Conservation (phyloP, 64 coral and sea anemone genomes). For the Dendronephthya gigantea region DNA sequence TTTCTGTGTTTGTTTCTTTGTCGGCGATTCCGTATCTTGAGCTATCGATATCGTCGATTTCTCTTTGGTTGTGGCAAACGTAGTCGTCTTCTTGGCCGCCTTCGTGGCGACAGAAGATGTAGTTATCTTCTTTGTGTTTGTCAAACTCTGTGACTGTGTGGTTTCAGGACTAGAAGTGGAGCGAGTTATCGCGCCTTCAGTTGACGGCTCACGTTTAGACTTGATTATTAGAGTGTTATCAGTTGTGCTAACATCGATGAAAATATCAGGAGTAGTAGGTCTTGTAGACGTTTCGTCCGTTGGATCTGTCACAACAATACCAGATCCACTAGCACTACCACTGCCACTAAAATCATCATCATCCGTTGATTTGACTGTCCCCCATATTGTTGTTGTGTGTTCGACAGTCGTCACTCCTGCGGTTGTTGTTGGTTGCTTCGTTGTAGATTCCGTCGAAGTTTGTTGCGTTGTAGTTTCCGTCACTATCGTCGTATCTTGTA, state of each 20-base stretch:
- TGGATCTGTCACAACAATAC: constrained; percentile 9
- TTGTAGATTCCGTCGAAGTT: constrained; percentile 10
- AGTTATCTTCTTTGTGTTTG: no score
- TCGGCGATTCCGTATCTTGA: no score
- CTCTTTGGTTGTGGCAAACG: no score
- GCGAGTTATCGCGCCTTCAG: not conserved
- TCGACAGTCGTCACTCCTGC: constrained; percentile 10
- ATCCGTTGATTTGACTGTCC: constrained; percentile 29
- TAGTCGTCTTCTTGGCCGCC: no score
- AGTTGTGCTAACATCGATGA: not conserved
- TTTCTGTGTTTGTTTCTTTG: not conserved
- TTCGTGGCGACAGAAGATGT: no score
- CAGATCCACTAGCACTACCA: constrained; percentile 23
- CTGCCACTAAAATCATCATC: constrained; percentile 40
- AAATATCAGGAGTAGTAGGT: not conserved
- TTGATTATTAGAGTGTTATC: not conserved
- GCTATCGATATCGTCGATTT: no score
- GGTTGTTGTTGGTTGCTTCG: not conserved
- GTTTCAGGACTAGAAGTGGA: not conserved
- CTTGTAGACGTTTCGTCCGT: not conserved
- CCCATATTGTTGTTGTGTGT: not conserved
- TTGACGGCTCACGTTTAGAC: not conserved
- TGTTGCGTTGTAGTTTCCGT: constrained; percentile 17
- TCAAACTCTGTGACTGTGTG: no score
- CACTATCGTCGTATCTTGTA: constrained; percentile 30